These are phyloP conservation scores for Rutilus rutilus DNA, from an alignment of 2,113 vertebrate species.

Conservation along the genomic window DNA sequence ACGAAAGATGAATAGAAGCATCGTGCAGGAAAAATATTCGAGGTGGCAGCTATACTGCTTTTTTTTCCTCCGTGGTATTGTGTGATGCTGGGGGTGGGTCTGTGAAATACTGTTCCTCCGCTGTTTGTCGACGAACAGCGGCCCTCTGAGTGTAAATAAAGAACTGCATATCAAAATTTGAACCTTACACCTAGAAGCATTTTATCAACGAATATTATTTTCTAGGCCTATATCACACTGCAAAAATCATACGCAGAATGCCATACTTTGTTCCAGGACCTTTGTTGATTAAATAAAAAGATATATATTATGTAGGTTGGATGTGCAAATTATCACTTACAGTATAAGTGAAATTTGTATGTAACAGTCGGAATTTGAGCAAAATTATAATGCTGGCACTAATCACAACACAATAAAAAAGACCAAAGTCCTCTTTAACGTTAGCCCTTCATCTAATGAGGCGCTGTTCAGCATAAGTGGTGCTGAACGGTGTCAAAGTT, in stretches of 20 bases:
- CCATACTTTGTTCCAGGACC: neutral
- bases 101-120: neutral
- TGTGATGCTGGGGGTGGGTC: neutral
- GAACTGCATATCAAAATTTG: slow-evolving; percentile 14
- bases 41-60: neutral
- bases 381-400: neutral
- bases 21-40: neutral
- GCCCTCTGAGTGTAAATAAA: slow-evolving; percentile 47
- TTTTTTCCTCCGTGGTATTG: neutral
- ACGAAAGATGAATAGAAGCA: neutral
- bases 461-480: neutral
- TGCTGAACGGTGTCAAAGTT: neutral
- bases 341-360: neutral
- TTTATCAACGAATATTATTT: neutral
- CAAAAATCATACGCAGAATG: neutral
- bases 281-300: no score
- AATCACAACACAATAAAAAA: neutral
- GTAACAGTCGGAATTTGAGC: neutral
- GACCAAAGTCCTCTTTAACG: neutral
- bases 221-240: neutral
- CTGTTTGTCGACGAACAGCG: slow-evolving; percentile 48
- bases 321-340: neutral
- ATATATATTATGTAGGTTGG: neutral
- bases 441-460: neutral
- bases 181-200: neutral